A percentile compares a stretch with the other conserved stretches of the same genome.
Evolutionary conservation across 92 coral and sea anemone genomes (phyloP).

Genomic region (Heteractis magnifica): DNA sequence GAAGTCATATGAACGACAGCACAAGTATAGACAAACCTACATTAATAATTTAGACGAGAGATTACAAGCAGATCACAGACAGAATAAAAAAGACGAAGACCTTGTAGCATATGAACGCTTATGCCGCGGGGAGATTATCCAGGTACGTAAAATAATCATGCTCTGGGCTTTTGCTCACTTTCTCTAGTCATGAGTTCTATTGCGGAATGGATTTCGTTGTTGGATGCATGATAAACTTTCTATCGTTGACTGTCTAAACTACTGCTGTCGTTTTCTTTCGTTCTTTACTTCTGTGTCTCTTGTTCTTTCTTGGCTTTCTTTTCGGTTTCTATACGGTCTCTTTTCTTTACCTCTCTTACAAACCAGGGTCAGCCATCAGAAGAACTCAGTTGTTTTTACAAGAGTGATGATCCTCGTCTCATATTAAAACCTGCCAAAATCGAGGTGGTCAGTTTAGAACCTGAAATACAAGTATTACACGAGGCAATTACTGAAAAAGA

Average conservation of each 20-base stretch:
- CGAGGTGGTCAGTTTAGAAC: conserved; percentile 71
- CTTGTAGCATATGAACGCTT: conserved; percentile 61
- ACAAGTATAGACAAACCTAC: conserved; percentile 14
- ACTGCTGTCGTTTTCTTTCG: too few species aligned
- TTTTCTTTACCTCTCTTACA: not conserved
- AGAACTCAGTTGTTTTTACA: conserved; percentile 61
- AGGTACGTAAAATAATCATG: conserved; percentile 28
- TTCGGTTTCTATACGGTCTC: not conserved
- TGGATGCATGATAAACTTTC: too few species aligned
- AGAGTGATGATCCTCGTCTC: conserved; percentile 50
- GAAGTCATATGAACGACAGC: not conserved
- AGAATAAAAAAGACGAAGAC: conserved; percentile 40
- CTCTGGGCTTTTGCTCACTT: too few species aligned
- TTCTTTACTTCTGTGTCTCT: not conserved
- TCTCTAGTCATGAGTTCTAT: too few species aligned
- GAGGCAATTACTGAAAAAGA: conserved; percentile 79
- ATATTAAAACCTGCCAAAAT: conserved; percentile 79
- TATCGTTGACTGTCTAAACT: too few species aligned
- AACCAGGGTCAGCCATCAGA: conserved; percentile 49
- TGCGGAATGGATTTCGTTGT: too few species aligned
- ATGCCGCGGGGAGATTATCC: conserved; percentile 73
- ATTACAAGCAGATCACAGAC: conserved; percentile 11
- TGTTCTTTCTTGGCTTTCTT: not conserved
- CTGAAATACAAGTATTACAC: conserved; percentile 66
- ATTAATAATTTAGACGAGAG: conserved; percentile 15